Base-by-base conservation (phyloP, 2,113 vertebrate genomes). In the Ptilonorhynchus violaceus region DNA sequence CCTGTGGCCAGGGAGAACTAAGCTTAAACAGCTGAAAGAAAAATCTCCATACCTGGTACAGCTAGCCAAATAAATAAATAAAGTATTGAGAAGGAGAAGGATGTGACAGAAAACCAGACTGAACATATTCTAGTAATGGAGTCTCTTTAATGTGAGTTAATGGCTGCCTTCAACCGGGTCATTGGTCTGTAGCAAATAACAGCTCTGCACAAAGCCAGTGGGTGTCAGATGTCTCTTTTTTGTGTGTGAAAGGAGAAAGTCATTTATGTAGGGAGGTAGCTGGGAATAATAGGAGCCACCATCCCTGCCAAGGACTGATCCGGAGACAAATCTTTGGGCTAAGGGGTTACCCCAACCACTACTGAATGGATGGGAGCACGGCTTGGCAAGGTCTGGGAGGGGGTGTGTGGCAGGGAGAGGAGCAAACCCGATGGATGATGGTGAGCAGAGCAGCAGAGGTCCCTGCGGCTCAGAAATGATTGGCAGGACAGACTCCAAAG, bases 181-280 rank as follows among this genome's bases (percentile, higher is more conserved):
- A 80, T 15, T 39, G 75, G 59, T 77, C 72, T 86, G 53, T 7
- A 74, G 89, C 76, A 95, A 94, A 84, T 70, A 91, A 86, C 73
- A 89, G 92, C 86, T 91, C 53, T 75, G 76, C 86, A 91, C 60
- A 93, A 95, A 95, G 80, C 50, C 89, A 63, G 76, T 0, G 17
- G 49, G 79, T 95, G 72, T 96, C 94, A 78, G 63, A 41, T 91
- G 56, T 92, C 95, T 83, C 49, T 41, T 62, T 92, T 82, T 12
- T n/a, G n/a, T 80, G 69, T 67, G 63, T 88, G 88, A 92, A 95
- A 88, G 74, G 75, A 95, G 88, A 92, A 97, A 94, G 85, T 86
- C 14, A 86, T 90, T 94, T 81, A 70, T 66, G 55, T 52, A 69
- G 60, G 27, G 37, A 91, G 35, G 80, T 60, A 93, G 35, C 80